Evolutionary conservation across 1,140 invertebrate genomes (phyloP).

Genomic region (Plutomurus gul): DNA sequence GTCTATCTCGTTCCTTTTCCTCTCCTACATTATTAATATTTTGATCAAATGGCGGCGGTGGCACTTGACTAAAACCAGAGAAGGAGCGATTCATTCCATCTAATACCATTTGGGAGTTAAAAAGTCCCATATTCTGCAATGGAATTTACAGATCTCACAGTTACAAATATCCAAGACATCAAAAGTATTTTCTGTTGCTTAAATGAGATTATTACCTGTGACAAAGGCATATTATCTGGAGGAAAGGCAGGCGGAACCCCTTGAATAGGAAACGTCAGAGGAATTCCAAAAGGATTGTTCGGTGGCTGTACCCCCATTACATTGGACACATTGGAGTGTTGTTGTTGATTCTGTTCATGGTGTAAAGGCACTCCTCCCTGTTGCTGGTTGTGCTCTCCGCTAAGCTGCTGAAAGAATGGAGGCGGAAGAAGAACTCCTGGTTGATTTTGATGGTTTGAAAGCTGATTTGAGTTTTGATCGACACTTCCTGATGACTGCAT

Average conservation of each 20-base stretch:
- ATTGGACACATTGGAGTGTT: too few species aligned
- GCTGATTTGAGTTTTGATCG: constrained; percentile 52
- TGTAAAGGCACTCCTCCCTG: constrained; percentile 30
- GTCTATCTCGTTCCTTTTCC: constrained; percentile 30
- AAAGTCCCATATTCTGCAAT: constrained; percentile 13
- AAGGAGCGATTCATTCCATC: constrained; percentile 10
- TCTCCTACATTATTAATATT: not conserved
- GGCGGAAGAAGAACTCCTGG: constrained; percentile 53
- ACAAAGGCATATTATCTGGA: not conserved
- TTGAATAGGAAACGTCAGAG: constrained; percentile 39
- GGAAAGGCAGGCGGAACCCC: constrained; percentile 35
- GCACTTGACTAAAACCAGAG: constrained; percentile 12
- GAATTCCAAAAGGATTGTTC: constrained; percentile 50
- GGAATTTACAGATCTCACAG: not conserved
- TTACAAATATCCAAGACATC: not conserved
- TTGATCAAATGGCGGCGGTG: constrained; percentile 31
- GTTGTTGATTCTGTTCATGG: constrained; percentile 52
- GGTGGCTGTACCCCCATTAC: constrained; percentile 53
- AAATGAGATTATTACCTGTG: not conserved
- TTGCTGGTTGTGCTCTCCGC: constrained; percentile 31
- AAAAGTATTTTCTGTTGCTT: not conserved
- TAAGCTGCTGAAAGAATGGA: constrained; percentile 51
- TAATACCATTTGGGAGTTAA: constrained; percentile 7
- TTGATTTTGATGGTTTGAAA: constrained; percentile 29
- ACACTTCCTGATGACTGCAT: not conserved